phyloP scores from a whole-genome alignment of 2,888 invertebrate genomes.

The Epirrhoe tristata region DNA sequence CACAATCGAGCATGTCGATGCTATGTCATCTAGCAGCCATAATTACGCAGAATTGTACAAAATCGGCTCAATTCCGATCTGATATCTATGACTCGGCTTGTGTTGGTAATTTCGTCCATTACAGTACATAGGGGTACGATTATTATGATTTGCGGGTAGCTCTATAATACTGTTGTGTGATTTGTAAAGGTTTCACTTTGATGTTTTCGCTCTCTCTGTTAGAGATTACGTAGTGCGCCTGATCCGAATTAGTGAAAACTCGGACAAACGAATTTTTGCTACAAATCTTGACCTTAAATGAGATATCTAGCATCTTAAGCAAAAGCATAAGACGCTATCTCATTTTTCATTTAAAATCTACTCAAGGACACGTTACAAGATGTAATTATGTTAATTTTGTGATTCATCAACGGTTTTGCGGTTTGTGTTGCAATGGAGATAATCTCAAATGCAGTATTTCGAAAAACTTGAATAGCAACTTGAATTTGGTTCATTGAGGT shows the following conservation, averaged over 20 bases:
- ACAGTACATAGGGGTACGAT: conserved; percentile 47
- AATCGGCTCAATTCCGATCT: conserved; percentile 40
- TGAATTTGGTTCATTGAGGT: background rate
- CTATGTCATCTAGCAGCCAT: conserved; percentile 40
- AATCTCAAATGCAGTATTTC: conserved; percentile 18
- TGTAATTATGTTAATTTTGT: conserved; percentile 14
- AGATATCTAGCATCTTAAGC: too few relatives aligned
- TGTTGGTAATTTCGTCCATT: conserved; percentile 49
- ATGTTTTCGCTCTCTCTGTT: conserved; percentile 33
- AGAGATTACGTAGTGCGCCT: background rate
- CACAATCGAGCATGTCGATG: conserved; percentile 33
- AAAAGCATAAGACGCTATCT: too few relatives aligned
- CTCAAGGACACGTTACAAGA: conserved; percentile 17
- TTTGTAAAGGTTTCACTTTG: conserved; percentile 43
- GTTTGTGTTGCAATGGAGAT: conserved; percentile 17
- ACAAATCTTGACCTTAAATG: too few relatives aligned
- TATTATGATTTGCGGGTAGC: conserved; percentile 34
- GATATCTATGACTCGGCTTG: conserved; percentile 33
- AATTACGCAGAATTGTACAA: conserved; percentile 39
- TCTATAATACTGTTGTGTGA: conserved; percentile 49
- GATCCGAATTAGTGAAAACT: too few relatives aligned
- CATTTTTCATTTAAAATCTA: conserved; percentile 1
- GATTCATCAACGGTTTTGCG: conserved; percentile 18
- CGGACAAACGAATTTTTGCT: too few relatives aligned
- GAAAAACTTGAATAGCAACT: background rate